Evolutionary conservation across 1,140 invertebrate species (phyloP).

Genomic region (Theocolax elegans): DNA sequence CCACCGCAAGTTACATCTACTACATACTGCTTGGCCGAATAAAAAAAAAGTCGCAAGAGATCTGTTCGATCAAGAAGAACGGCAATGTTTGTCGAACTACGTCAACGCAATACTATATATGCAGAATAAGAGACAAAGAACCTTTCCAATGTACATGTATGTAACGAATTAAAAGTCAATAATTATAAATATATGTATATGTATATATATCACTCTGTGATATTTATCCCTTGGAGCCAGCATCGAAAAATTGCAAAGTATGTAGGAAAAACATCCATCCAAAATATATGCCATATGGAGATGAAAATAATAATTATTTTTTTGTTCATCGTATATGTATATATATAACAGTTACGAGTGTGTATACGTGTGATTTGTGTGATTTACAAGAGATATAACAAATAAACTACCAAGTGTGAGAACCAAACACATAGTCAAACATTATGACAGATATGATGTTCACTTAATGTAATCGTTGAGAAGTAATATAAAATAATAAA

Average conservation of each 20-base stretch:
- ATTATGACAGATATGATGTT: neutral
- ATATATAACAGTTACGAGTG: conserved; percentile 11
- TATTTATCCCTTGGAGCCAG: neutral
- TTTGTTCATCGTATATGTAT: too few relatives aligned
- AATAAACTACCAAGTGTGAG: conserved; percentile 23
- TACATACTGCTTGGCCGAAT: neutral
- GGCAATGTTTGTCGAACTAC: neutral
- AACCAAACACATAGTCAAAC: neutral
- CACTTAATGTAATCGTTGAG: too few relatives aligned
- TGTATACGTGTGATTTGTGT: conserved; percentile 11
- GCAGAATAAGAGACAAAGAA: neutral
- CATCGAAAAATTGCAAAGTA: neutral
- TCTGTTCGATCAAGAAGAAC: neutral
- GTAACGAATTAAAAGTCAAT: neutral
- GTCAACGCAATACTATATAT: neutral
- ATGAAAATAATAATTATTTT: conserved; percentile 4
- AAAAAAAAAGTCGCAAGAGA: conserved; percentile 13
- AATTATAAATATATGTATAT: too few relatives aligned
- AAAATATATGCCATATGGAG: neutral
- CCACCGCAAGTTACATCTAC: conserved; percentile 20
- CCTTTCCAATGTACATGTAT: neutral
- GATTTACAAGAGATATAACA: conserved; percentile 1
- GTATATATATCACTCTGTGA: neutral
- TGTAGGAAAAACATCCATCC: conserved; percentile 1
- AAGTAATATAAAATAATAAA: too few relatives aligned